A percentile compares a stretch with the other conserved stretches of the same genome.
Conservation (phyloP, 2,113 vertebrate genomes). For the Macquaria australasica region DNA sequence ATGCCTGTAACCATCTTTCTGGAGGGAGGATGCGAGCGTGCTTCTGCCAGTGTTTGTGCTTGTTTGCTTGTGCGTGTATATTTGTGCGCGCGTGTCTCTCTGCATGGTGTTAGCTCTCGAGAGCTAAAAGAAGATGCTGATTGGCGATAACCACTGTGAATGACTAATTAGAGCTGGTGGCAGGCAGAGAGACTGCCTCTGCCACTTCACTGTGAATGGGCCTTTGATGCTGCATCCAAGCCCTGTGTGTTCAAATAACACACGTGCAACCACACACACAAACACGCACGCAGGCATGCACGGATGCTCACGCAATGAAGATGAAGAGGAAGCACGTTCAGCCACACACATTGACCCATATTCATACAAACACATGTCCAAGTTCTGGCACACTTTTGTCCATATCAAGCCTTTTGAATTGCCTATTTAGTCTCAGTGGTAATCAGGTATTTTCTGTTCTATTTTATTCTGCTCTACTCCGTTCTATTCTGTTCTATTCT, state of each 20-base stretch:
- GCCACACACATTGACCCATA: slow-evolving; percentile 37
- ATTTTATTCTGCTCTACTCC: too few relatives aligned
- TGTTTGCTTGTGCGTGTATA: slow-evolving; percentile 20
- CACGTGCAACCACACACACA: slow-evolving; percentile 26
- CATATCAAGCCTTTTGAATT: slow-evolving; percentile 25
- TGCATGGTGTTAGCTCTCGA: slow-evolving; percentile 38
- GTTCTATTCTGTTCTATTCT: background rate
- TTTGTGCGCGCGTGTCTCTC: slow-evolving; percentile 11
- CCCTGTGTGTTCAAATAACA: slow-evolving; percentile 48
- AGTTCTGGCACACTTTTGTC: slow-evolving; percentile 31
- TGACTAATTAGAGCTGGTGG: slow-evolving; percentile 77
- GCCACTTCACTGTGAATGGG: slow-evolving; percentile 76
- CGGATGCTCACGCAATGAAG: slow-evolving; percentile 33
- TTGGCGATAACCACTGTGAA: slow-evolving; percentile 72
- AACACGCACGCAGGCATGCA: slow-evolving; percentile 34
- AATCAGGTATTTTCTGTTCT: slow-evolving; percentile 9
- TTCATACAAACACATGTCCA: slow-evolving; percentile 43
- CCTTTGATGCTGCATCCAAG: slow-evolving; percentile 71
- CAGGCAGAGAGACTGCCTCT: slow-evolving; percentile 62
- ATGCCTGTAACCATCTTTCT: background rate
- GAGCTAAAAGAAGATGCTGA: slow-evolving; percentile 69
- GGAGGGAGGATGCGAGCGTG: slow-evolving; percentile 11
- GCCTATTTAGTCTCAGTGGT: slow-evolving; percentile 16
- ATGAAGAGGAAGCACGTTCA: slow-evolving; percentile 29
- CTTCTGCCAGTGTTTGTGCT: background rate